Evolutionary conservation across 2,888 invertebrate species (phyloP).

Genomic region (Entomobrya multifasciata): DNA sequence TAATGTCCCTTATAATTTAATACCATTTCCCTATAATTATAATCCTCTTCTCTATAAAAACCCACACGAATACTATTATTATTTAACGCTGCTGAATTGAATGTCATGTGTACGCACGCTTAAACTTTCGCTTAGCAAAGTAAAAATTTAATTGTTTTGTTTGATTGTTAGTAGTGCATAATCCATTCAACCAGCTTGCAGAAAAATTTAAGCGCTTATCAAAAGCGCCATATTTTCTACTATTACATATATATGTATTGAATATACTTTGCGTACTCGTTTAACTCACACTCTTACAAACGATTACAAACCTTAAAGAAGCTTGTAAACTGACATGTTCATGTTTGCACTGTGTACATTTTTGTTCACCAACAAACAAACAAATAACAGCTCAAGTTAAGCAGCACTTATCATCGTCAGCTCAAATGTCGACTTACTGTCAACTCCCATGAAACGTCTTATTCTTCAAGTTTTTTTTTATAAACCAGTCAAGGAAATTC

Average conservation of each 20-base stretch:
- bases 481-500: conserved; percentile 1
- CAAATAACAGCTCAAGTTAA: too few species aligned
- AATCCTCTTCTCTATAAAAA: not conserved
- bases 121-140: conserved; percentile 55
- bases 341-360: too few species aligned
- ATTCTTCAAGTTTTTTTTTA: not conserved
- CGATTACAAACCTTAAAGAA: too few species aligned
- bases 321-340: too few species aligned
- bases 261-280: too few species aligned
- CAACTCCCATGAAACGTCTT: conserved; percentile 9
- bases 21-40: not conserved
- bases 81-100: conserved; percentile 7
- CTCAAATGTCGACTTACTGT: conserved; percentile 39
- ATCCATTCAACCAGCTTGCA: too few species aligned
- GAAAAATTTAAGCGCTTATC: too few species aligned
- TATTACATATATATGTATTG: too few species aligned
- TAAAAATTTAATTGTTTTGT: conserved; percentile 25
- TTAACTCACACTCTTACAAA: too few species aligned
- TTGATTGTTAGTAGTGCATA: not conserved
- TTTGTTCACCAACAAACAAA: too few species aligned
- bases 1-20: too few species aligned
- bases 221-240: too few species aligned
- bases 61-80: not conserved
- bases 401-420: not conserved
- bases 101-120: conserved; percentile 45